phyloP scores from a whole-genome alignment of 2,888 invertebrate genomes.

The Dexiosoma caninum region DNA sequence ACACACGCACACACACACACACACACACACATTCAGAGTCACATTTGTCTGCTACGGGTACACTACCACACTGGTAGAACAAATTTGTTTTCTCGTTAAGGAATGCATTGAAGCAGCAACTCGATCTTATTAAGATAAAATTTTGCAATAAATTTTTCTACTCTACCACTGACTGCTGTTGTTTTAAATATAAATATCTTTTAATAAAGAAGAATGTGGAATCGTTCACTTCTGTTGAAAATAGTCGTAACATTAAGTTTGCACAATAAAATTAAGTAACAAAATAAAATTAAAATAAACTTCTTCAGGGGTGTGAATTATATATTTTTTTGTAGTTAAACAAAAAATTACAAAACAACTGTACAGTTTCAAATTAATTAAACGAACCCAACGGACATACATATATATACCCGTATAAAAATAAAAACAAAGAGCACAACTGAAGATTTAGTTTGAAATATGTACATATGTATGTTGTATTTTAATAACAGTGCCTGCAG shows the following conservation, averaged over 20 bases:
- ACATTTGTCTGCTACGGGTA: background rate
- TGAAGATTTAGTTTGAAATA: no score
- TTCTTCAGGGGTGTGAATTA: background rate
- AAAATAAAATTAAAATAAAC: background rate
- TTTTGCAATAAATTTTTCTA: conserved; percentile 47
- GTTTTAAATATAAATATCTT: background rate
- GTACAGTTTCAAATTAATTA: background rate
- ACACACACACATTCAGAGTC: background rate
- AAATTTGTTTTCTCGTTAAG: conserved; percentile 39
- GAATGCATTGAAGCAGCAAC: conserved; percentile 40
- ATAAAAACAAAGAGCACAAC: background rate
- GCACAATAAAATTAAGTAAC: background rate
- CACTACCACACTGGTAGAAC: background rate
- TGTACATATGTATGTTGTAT: no score
- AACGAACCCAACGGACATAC: conserved; percentile 6
- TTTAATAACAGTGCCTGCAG: no score
- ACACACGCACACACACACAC: background rate
- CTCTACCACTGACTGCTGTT: background rate
- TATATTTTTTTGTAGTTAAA: conserved; percentile 19
- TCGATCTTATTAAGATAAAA: conserved; percentile 61
- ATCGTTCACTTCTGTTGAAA: background rate
- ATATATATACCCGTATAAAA: background rate
- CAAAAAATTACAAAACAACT: background rate
- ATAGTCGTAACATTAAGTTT: background rate
- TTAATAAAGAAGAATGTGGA: background rate